These are phyloP conservation scores for Pegoplata infirma DNA, from an alignment of 2,888 invertebrate species.

Conservation along the genomic window DNA sequence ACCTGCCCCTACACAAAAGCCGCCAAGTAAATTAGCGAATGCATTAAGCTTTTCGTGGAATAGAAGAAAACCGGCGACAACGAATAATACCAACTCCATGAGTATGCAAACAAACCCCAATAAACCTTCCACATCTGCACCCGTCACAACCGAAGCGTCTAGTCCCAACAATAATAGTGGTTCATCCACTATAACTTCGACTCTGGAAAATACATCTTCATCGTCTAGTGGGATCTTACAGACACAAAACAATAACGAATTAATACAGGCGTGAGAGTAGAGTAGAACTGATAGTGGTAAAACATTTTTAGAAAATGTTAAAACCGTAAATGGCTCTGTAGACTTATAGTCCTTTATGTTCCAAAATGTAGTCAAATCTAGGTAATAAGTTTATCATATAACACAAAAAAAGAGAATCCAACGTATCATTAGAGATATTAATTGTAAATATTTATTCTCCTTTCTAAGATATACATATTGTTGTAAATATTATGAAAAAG, in stretches of 20 bases:
- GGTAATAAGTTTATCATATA: conserved; percentile 40
- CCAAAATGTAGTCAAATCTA: conserved; percentile 53
- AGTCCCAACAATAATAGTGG: conserved; percentile 74
- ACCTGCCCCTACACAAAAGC: conserved; percentile 63
- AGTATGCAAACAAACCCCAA: conserved; percentile 47
- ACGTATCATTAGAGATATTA: conserved; percentile 55
- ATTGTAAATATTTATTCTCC: conserved; percentile 26
- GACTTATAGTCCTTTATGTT: conserved; percentile 13
- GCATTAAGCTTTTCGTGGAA: conserved; percentile 74
- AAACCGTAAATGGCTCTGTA: conserved; percentile 15
- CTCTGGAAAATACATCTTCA: conserved; percentile 67
- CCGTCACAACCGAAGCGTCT: conserved; percentile 65
- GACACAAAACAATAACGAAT: conserved; percentile 63
- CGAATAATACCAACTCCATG: conserved; percentile 38
- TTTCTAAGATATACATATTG: conserved; percentile 10
- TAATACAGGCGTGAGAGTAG: conserved; percentile 58
- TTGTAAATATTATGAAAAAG: conserved; percentile 30
- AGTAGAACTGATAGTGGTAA: not conserved
- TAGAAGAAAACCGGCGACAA: conserved; percentile 64
- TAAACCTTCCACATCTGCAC: conserved; percentile 46
- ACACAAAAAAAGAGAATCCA: conserved; percentile 50
- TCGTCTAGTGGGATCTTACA: conserved; percentile 49
- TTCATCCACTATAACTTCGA: conserved; percentile 70
- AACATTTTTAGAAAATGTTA: conserved; percentile 25
- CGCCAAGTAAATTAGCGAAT: conserved; percentile 70